phyloP scores from a whole-genome alignment of 1,140 invertebrate genomes.

The Meteorus sp. region DNA sequence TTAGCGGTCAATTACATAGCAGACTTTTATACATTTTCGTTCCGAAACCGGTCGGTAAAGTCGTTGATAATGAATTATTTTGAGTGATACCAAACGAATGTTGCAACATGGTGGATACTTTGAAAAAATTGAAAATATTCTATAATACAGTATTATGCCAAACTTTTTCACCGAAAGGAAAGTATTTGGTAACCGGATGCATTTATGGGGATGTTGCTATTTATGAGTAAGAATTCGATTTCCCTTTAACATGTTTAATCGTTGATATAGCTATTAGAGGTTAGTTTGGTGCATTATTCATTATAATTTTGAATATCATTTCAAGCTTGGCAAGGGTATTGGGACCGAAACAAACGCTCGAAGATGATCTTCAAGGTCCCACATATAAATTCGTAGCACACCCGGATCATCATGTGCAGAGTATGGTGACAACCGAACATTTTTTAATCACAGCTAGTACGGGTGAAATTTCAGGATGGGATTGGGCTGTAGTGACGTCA shows the following conservation, averaged over 20 bases:
- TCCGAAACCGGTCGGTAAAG: too few relatives aligned
- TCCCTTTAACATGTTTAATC: constrained; percentile 23
- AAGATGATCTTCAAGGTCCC: constrained; percentile 62
- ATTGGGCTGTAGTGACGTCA: constrained; percentile 70
- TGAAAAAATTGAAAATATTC: constrained; percentile 60
- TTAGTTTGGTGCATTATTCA: constrained; percentile 8
- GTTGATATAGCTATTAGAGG: not conserved
- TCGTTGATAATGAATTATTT: too few relatives aligned
- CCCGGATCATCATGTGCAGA: constrained; percentile 68
- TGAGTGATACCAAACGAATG: too few relatives aligned
- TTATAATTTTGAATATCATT: constrained; percentile 21
- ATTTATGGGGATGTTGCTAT: constrained; percentile 82
- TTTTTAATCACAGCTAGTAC: constrained; percentile 75
- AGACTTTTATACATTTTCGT: too few relatives aligned
- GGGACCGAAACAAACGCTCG: constrained; percentile 57
- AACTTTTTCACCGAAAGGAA: constrained; percentile 79
- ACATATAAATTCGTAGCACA: constrained; percentile 63
- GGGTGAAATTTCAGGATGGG: constrained; percentile 74
- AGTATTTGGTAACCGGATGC: constrained; percentile 79
- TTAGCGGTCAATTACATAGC: too few relatives aligned
- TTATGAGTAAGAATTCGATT: constrained; percentile 71
- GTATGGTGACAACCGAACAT: constrained; percentile 69
- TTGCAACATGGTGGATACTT: constrained; percentile 35
- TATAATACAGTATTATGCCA: constrained; percentile 82
- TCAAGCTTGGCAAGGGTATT: constrained; percentile 63